A percentile compares a stretch with the other conserved stretches of the same genome.
These are phyloP conservation scores for Ardeotis arabs DNA, from an alignment of 2,113 vertebrate genomes.

Conservation along the genomic window DNA sequence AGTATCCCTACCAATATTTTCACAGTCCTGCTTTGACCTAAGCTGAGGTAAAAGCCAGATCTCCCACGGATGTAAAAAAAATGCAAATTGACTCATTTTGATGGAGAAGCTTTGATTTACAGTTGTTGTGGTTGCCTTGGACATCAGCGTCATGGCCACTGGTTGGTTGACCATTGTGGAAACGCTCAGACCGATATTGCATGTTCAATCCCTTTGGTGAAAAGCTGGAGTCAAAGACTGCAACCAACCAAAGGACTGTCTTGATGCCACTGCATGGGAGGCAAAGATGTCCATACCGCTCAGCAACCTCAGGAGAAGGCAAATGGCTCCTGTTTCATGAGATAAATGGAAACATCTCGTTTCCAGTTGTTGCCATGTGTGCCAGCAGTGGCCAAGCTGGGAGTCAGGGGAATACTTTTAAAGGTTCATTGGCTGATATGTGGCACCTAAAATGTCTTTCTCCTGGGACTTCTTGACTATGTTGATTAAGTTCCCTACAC, in stretches of 20 bases:
- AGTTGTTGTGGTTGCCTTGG: background rate
- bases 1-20: background rate
- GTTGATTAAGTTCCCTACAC: background rate
- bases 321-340: background rate
- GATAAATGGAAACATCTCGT: background rate
- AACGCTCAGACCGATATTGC: background rate
- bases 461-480: background rate
- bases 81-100: background rate
- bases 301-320: background rate
- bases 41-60: background rate
- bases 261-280: background rate
- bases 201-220: background rate
- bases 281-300: background rate
- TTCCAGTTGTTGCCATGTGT: accelerated
- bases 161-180: accelerated
- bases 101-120: background rate
- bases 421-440: background rate
- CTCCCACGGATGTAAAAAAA: background rate
- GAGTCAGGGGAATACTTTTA: background rate
- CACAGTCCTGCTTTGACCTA: background rate
- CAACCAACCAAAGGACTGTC: background rate
- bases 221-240: background rate
- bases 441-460: background rate
- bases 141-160: background rate
- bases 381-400: background rate